These are phyloP conservation scores for Carassius auratus DNA, from an alignment of 2,113 vertebrate species.

Conservation along the genomic window DNA sequence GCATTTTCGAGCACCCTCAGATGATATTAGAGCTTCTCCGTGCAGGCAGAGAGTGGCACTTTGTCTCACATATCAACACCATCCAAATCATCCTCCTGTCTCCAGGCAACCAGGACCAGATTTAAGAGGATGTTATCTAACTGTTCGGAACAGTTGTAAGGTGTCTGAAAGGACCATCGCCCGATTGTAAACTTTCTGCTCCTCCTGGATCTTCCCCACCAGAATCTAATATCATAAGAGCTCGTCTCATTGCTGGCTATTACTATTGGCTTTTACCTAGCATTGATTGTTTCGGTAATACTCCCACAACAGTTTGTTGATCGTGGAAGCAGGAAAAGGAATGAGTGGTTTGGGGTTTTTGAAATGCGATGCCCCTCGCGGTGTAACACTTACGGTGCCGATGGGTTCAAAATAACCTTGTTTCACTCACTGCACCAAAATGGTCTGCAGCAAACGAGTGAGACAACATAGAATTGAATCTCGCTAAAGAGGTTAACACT, in stretches of 20 bases:
- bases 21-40: slow-evolving; percentile 55
- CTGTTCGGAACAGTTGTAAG: slow-evolving; percentile 56
- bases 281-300: slow-evolving; percentile 30
- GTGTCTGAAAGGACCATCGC: slow-evolving; percentile 45
- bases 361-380: slow-evolving; percentile 16
- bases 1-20: slow-evolving; percentile 56
- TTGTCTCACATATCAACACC: slow-evolving; percentile 47
- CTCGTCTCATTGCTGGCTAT: not conserved
- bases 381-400: slow-evolving; percentile 14
- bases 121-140: slow-evolving; percentile 54
- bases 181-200: slow-evolving; percentile 40
- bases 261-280: slow-evolving; percentile 26
- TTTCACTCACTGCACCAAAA: slow-evolving; percentile 37
- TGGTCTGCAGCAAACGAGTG: slow-evolving; percentile 18
- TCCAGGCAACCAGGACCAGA: slow-evolving; percentile 68
- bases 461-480: slow-evolving; percentile 21
- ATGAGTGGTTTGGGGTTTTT: not conserved
- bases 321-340: not conserved
- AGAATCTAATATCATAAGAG: slow-evolving; percentile 46
- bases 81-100: slow-evolving; percentile 57
- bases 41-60: slow-evolving; percentile 36
- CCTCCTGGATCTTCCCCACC: slow-evolving; percentile 19
- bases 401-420: slow-evolving; percentile 13
- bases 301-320: slow-evolving; percentile 18
- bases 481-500: slow-evolving; percentile 27